phyloP scores from a whole-genome alignment of 53 echinoderm and acorn worm species.

The Holothuria scabra region DNA sequence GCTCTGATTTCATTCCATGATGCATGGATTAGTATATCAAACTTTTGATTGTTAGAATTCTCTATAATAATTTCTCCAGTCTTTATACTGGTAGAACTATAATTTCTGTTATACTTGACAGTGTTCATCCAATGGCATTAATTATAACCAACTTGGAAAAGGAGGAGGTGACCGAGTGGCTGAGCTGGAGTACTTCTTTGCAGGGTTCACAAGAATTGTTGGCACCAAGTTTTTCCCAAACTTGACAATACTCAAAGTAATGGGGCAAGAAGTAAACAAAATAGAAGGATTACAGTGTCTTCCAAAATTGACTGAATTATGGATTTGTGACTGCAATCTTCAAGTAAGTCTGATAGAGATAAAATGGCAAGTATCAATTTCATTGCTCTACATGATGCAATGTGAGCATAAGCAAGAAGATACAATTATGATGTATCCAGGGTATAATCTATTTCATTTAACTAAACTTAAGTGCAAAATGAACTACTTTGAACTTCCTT shows the following conservation, averaged over 20 bases:
- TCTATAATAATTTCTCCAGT: too few species aligned
- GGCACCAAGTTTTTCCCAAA: conserved; percentile 85
- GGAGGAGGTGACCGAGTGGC: conserved; percentile 65
- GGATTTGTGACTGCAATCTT: conserved; percentile 95
- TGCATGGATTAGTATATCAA: too few species aligned
- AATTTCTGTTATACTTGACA: conserved; percentile 14
- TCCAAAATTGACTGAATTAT: conserved; percentile 81
- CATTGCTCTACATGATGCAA: too few species aligned
- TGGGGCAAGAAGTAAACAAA: conserved; percentile 82
- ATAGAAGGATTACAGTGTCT: conserved; percentile 70
- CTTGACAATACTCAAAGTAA: conserved; percentile 72
- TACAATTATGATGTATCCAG: too few species aligned
- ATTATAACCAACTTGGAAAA: conserved; percentile 70
- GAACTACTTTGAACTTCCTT: too few species aligned
- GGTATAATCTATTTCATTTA: too few species aligned
- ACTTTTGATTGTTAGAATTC: too few species aligned
- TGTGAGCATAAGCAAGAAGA: too few species aligned
- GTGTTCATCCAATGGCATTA: conserved; percentile 91
- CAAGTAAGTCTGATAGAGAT: conserved; percentile 52
- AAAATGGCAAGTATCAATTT: background rate
- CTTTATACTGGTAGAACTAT: too few species aligned
- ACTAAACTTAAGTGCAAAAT: too few species aligned
- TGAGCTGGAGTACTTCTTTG: conserved; percentile 91
- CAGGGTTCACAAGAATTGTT: conserved; percentile 81
- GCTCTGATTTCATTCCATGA: too few species aligned